These are phyloP conservation scores for Meandrina meandrites DNA, from an alignment of 92 coral and sea anemone genomes.

Conservation along the genomic window DNA sequence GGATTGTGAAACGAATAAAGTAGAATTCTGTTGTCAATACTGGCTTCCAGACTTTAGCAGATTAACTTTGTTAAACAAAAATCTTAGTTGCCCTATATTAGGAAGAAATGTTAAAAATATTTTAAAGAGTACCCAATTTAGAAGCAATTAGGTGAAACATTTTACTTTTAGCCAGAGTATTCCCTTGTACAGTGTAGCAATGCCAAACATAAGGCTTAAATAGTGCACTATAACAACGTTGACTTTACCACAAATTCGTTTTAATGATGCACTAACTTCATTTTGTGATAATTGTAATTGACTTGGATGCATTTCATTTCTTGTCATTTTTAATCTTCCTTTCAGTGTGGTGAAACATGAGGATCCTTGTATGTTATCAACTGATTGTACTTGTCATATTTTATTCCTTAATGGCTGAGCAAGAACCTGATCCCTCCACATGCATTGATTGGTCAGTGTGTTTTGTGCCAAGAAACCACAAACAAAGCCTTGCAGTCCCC, in stretches of 20 bases:
- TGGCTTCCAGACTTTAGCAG: too few relatives aligned
- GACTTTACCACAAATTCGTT: not conserved
- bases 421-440: too few relatives aligned
- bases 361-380: not conserved
- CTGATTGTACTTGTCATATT: not conserved
- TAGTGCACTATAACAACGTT: not conserved
- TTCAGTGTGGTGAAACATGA: not conserved
- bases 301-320: too few relatives aligned
- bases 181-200: too few relatives aligned
- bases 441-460: too few relatives aligned
- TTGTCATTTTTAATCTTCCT: too few relatives aligned
- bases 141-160: conserved; percentile 4
- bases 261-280: not conserved
- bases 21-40: too few relatives aligned
- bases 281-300: not conserved
- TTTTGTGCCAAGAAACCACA: too few relatives aligned
- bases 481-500: too few relatives aligned
- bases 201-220: too few relatives aligned
- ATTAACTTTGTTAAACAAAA: not conserved
- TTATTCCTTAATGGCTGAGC: not conserved
- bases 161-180: too few relatives aligned
- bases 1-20: not conserved
- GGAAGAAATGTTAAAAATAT: not conserved
- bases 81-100: not conserved
- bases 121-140: not conserved